These are phyloP conservation scores for Mesocricetus auratus DNA, from an alignment of 2,113 vertebrate species.

Conservation along the genomic window DNA sequence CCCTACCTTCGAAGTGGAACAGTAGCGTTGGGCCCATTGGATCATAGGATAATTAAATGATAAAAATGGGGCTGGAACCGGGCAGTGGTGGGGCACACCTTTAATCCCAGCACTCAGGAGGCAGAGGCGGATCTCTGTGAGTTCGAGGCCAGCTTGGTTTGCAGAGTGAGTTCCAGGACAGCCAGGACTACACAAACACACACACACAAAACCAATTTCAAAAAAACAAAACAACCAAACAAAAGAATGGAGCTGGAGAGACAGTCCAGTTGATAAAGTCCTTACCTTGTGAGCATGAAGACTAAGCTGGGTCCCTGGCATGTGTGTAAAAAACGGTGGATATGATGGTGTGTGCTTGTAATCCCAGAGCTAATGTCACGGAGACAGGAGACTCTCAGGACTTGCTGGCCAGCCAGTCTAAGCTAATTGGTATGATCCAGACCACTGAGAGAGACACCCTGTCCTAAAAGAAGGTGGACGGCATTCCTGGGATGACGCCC, in stretches of 20 bases:
- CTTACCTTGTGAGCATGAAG: no score
- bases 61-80: not conserved
- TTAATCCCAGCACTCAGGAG: no score
- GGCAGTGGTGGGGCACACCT: no score
- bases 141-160: no score
- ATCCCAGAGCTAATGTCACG: not conserved
- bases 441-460: not conserved
- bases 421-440: not conserved
- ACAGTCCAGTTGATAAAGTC: no score
- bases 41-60: not conserved
- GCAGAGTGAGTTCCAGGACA: no score
- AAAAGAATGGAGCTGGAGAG: not conserved
- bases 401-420: not conserved
- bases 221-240: no score
- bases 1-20: not conserved
- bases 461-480: not conserved
- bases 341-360: not conserved
- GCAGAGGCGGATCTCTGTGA: no score
- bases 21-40: no score
- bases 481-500: not conserved
- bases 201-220: no score
- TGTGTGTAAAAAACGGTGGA: not conserved
- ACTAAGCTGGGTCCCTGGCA: not conserved
- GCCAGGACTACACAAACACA: no score
- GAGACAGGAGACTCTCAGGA: not conserved